phyloP scores from a whole-genome alignment of 92 coral and sea anemone genomes.

The Porites rus region DNA sequence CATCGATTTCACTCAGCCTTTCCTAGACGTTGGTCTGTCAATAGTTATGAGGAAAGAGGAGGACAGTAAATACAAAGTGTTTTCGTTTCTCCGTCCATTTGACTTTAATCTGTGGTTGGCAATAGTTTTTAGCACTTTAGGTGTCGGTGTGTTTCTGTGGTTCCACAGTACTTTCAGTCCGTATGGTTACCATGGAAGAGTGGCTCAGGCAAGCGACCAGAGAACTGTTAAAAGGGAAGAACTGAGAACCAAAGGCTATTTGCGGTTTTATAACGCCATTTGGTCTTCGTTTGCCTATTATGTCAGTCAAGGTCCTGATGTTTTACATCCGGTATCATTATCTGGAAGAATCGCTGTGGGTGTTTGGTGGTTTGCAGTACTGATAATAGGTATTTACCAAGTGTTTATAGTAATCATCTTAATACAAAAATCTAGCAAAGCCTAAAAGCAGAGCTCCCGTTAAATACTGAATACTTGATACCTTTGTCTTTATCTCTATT shows the following conservation, averaged over 20 bases:
- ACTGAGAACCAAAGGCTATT: constrained; percentile 40
- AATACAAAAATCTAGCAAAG: no score
- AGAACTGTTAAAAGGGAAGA: constrained; percentile 39
- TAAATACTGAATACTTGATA: no score
- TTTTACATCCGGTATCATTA: constrained; percentile 69
- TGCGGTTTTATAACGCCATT: constrained; percentile 69
- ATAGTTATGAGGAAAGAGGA: constrained; percentile 69
- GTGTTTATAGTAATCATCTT: background rate
- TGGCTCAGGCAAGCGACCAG: constrained; percentile 58
- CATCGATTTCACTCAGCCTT: constrained; percentile 80
- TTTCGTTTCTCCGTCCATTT: constrained; percentile 78
- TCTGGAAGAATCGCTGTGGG: constrained; percentile 83
- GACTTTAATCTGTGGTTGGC: constrained; percentile 77
- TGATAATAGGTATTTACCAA: constrained; percentile 62
- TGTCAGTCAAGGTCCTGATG: constrained; percentile 90
- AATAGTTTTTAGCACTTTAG: constrained; percentile 69
- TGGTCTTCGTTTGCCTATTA: constrained; percentile 84
- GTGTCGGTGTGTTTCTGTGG: constrained; percentile 73
- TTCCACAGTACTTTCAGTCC: constrained; percentile 80
- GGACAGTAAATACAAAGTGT: constrained; percentile 69
- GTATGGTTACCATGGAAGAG: constrained; percentile 78
- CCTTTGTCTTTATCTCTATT: no score
- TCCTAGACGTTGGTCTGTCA: constrained; percentile 79
- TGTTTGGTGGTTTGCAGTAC: constrained; percentile 87
- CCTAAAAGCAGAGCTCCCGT: no score